Conservation (phyloP, 1,140 invertebrate species). For the Delia radicum region DNA sequence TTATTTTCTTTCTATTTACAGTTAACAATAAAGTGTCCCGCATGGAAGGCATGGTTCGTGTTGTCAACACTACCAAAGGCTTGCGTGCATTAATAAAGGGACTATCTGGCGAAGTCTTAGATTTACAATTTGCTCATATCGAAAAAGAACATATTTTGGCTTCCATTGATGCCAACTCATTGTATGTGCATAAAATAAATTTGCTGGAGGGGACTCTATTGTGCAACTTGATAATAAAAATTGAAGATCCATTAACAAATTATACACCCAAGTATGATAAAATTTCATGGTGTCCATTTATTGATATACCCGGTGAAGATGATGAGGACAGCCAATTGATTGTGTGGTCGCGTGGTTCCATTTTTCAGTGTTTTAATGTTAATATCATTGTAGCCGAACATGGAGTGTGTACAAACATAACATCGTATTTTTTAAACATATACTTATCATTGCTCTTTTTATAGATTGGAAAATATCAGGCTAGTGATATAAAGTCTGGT, state of each 20-base stretch:
- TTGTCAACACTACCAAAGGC: slow-evolving; percentile 73
- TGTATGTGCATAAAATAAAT: slow-evolving; percentile 78
- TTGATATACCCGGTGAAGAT: slow-evolving; percentile 64
- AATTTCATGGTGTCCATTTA: slow-evolving; percentile 90
- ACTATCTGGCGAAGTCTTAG: slow-evolving; percentile 79
- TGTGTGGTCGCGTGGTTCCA: slow-evolving; percentile 76
- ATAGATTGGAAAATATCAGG: slow-evolving; percentile 45
- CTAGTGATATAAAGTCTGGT: slow-evolving; percentile 60
- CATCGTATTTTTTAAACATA: not conserved
- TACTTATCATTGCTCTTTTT: not conserved
- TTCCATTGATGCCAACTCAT: slow-evolving; percentile 79
- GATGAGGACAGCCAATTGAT: slow-evolving; percentile 78
- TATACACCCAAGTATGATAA: slow-evolving; percentile 55
- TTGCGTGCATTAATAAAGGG: slow-evolving; percentile 82
- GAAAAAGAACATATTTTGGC: slow-evolving; percentile 75
- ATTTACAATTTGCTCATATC: slow-evolving; percentile 86
- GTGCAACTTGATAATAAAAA: slow-evolving; percentile 60
- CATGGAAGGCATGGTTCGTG: slow-evolving; percentile 76
- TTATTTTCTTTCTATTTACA: slow-evolving; percentile 20
- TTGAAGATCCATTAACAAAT: slow-evolving; percentile 53
- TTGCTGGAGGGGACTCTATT: slow-evolving; percentile 62
- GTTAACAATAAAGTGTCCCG: slow-evolving; percentile 53
- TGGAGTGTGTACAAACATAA: slow-evolving; percentile 37
- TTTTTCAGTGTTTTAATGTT: slow-evolving; percentile 52
- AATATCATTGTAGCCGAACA: slow-evolving; percentile 46